phyloP scores from a whole-genome alignment of 35 echinoderm and acorn worm species.

The Ptychodera flava region DNA sequence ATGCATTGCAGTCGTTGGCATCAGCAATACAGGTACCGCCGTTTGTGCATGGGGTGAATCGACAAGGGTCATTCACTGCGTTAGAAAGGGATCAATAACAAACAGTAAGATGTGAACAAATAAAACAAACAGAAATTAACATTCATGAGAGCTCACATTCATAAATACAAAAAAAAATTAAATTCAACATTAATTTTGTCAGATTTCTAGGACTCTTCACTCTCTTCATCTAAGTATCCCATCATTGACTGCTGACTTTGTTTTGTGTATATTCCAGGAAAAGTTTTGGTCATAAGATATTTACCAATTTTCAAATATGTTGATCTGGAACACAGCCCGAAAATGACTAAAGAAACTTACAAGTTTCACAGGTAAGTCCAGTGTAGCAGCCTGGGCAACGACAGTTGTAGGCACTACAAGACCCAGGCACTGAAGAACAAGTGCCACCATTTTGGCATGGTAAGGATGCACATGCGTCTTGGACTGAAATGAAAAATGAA shows the following conservation, averaged over 20 bases:
- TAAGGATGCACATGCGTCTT: slow-evolving; percentile 44
- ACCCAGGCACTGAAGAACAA: slow-evolving; percentile 34
- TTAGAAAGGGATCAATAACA: slow-evolving; percentile 7
- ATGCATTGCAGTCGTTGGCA: slow-evolving; percentile 21
- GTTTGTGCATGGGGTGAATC: slow-evolving; percentile 25
- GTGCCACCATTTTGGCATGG: slow-evolving; percentile 73
- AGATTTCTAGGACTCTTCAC: too few relatives aligned
- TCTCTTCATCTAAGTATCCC: too few relatives aligned
- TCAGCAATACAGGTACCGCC: slow-evolving; percentile 51
- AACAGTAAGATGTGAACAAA: background rate
- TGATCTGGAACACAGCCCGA: too few relatives aligned
- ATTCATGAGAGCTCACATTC: too few relatives aligned
- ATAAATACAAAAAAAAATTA: slow-evolving; percentile 12
- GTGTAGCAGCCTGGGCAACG: slow-evolving; percentile 42
- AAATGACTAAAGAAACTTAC: too few relatives aligned
- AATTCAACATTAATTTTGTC: too few relatives aligned
- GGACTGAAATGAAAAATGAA: slow-evolving; percentile 2
- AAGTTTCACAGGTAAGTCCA: slow-evolving; percentile 39
- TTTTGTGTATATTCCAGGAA: too few relatives aligned
- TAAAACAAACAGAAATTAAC: too few relatives aligned
- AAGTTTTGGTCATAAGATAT: too few relatives aligned
- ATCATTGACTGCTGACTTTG: too few relatives aligned
- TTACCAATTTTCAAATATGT: too few relatives aligned
- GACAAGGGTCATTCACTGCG: slow-evolving; percentile 33
- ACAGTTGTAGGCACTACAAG: slow-evolving; percentile 61